Base-by-base conservation (phyloP, 2,888 invertebrate species). In the Hyposoter didymator region DNA sequence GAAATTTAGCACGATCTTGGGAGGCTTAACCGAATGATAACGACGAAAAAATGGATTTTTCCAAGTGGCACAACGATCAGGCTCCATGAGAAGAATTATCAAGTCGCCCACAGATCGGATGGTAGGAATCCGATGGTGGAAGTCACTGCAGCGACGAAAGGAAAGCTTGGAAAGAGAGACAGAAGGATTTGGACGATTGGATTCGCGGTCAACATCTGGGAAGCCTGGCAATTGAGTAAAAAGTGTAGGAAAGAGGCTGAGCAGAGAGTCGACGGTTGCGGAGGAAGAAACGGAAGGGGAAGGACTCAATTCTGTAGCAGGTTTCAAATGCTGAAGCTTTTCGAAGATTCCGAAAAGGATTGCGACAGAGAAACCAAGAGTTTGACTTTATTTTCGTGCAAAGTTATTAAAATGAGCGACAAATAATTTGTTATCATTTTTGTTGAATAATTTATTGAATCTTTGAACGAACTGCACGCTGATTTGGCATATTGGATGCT, bases 221-320 rank as follows among this genome's bases (percentile, higher is more conserved):
- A 59, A 28, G 14, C 28, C 59, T 59, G 59, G 28, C 28, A 59
- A 59, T 28, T 59, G 59, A 59, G 28, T 28, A 59, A 59, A 59
- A 14, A 14, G 14, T 28, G 22, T 28, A 55, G 22, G 22, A 12
- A 55, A 55, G 45, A 28, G 10, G 14, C n/a, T n/a, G n/a, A 10
- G 14, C 19, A 45, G 28, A 17, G 47, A 70, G 45, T 70, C 45
- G 14, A 70, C 69, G 22, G 69, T 19, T 70, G 70, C n/a, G 17
- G 14, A 28, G n/a, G n/a, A 14, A 49, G 47, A 28, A 32, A 8
- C 32, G 10, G 47, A 47, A 47, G 28, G 45, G 8, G 32, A 70
- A 70, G 17, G 32, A 70, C 70, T 70, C 49, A 14, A 70, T 70
- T 70, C 47, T 70, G 69, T 47, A 49, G 69, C 28, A 22, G 22